A percentile compares a stretch with the other conserved stretches of the same genome.
These are phyloP conservation scores for Drosophila azteca DNA, from an alignment of 1,140 invertebrate genomes.

Conservation along the genomic window DNA sequence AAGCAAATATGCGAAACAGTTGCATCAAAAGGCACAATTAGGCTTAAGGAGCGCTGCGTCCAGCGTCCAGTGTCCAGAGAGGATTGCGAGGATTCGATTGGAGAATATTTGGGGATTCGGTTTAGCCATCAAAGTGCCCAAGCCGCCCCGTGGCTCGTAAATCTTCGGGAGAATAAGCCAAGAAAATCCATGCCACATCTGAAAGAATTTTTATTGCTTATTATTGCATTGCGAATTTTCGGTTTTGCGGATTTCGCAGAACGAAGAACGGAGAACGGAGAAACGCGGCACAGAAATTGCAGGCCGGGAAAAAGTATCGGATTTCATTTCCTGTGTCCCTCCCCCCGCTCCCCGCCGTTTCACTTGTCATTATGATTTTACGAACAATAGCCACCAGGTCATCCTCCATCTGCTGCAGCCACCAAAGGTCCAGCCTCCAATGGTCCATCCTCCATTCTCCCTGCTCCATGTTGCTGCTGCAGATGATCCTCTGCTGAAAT, in stretches of 20 bases:
- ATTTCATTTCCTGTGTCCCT: conserved; percentile 79
- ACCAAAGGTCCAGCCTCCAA: too few species aligned
- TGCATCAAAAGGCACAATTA: conserved; percentile 80
- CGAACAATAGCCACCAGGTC: conserved; percentile 60
- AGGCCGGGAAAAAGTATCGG: conserved; percentile 67
- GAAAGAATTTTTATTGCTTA: conserved; percentile 80
- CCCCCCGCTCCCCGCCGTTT: conserved; percentile 26
- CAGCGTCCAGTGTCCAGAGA: not conserved
- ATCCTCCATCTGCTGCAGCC: not conserved
- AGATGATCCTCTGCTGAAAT: conserved; percentile 53
- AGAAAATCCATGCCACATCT: conserved; percentile 70
- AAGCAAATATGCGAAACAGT: conserved; percentile 79
- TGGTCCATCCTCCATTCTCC: too few species aligned
- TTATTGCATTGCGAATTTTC: conserved; percentile 55
- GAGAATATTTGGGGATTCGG: not conserved
- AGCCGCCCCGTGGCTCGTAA: conserved; percentile 64
- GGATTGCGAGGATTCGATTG: not conserved
- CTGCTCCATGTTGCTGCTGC: too few species aligned
- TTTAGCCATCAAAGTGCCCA: conserved; percentile 66
- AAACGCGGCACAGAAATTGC: conserved; percentile 24
- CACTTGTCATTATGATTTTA: conserved; percentile 72
- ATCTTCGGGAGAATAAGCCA: conserved; percentile 54
- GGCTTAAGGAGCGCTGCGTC: conserved; percentile 52
- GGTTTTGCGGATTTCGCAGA: conserved; percentile 47
- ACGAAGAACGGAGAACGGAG: conserved; percentile 1